phyloP scores from a whole-genome alignment of 2,113 vertebrate genomes.

The Leptodactylus fuscus region DNA sequence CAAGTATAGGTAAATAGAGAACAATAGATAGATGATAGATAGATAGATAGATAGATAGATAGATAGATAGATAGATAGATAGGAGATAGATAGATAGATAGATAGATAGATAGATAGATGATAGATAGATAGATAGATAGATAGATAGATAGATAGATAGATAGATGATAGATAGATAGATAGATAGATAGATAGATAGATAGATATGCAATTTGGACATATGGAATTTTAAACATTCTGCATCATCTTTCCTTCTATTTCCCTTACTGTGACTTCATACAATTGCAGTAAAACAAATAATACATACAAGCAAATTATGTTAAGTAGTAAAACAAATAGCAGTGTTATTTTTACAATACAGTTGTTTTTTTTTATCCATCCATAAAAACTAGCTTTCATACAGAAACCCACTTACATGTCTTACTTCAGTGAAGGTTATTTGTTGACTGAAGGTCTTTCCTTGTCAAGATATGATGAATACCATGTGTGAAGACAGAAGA shows the following conservation, averaged over 20 bases:
- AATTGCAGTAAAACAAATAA: constrained; percentile 8
- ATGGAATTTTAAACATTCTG: neutral
- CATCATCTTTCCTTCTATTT: neutral
- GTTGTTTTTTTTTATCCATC: constrained; percentile 92
- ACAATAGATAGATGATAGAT: too few relatives aligned
- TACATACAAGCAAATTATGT: constrained; percentile 27
- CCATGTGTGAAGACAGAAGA: constrained; percentile 99
- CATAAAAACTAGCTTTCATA: constrained; percentile 99
- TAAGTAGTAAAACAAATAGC: constrained; percentile 11
- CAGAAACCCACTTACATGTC: constrained; percentile 92
- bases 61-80: too few relatives aligned
- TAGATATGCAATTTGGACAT: too few relatives aligned
- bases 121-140: too few relatives aligned
- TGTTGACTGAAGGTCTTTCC: constrained; percentile 99
- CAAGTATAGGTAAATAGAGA: too few relatives aligned
- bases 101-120: too few relatives aligned
- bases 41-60: too few relatives aligned
- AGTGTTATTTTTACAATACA: constrained; percentile 85
- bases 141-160: too few relatives aligned
- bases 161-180: too few relatives aligned
- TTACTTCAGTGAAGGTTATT: constrained; percentile 99
- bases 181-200: too few relatives aligned
- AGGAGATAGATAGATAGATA: too few relatives aligned
- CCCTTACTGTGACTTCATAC: neutral
- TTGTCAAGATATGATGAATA: constrained; percentile 99